A percentile compares a stretch with the other conserved stretches of the same genome.
These are phyloP conservation scores for Coreius guichenoti DNA, from an alignment of 2,797 vertebrate genomes.

Conservation along the genomic window DNA sequence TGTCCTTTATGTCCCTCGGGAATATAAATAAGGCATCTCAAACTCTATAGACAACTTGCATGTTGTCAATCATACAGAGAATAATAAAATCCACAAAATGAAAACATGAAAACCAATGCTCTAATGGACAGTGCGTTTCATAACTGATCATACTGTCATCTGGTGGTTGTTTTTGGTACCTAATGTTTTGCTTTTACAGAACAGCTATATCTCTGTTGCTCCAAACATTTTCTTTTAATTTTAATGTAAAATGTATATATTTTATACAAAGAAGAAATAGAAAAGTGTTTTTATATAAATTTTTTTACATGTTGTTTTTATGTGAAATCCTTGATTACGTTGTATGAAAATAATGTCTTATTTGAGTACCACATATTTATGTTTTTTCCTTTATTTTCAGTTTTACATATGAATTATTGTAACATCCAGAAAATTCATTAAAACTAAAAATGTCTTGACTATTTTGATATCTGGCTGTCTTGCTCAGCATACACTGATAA, in stretches of 20 bases:
- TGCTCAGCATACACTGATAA: background rate
- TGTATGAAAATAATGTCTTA: background rate
- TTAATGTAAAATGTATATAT: background rate
- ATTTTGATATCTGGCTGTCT: background rate
- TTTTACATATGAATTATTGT: background rate
- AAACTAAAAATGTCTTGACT: background rate
- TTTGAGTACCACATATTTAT: background rate
- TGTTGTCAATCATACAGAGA: background rate
- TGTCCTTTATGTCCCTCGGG: background rate
- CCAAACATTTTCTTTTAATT: background rate
- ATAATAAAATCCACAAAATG: background rate
- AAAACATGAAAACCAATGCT: background rate
- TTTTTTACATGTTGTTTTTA: no score
- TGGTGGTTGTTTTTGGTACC: background rate
- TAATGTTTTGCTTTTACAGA: background rate
- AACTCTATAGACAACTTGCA: no score
- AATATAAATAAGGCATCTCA: background rate
- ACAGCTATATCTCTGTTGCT: background rate
- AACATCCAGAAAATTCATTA: background rate
- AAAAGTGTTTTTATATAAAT: no score
- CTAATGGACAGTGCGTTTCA: background rate
- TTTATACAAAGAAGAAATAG: background rate
- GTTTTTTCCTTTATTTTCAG: background rate
- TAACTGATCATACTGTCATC: background rate
- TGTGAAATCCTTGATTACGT: background rate